These are phyloP conservation scores for Amphipoea lucens DNA, from an alignment of 2,888 invertebrate genomes.

Conservation along the genomic window DNA sequence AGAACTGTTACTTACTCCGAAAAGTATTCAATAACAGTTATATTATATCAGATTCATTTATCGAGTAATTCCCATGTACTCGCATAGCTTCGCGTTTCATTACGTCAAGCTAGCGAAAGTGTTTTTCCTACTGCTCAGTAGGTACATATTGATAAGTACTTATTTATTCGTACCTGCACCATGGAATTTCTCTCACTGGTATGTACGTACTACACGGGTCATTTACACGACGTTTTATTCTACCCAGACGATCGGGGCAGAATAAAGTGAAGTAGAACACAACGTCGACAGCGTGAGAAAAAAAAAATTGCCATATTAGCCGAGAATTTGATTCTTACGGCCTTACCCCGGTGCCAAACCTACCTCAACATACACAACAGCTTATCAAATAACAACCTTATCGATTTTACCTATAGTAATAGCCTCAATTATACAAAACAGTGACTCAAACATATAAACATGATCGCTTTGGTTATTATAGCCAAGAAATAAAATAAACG, in stretches of 20 bases:
- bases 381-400: not conserved
- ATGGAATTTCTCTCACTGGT: slow-evolving; percentile 55
- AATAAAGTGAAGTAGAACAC: not conserved
- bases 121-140: slow-evolving; percentile 45
- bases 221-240: too few species aligned
- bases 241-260: not conserved
- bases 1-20: slow-evolving; percentile 2
- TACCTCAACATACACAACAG: not conserved
- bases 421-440: not conserved
- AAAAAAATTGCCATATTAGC: not conserved
- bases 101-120: slow-evolving; percentile 64
- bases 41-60: slow-evolving; percentile 13
- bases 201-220: slow-evolving; percentile 18
- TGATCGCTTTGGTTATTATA: slow-evolving; percentile 15
- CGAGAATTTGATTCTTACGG: too few species aligned
- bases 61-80: slow-evolving; percentile 13
- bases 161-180: slow-evolving; percentile 45
- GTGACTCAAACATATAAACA: slow-evolving; percentile 18
- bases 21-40: slow-evolving; percentile 25
- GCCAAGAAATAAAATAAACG: slow-evolving; percentile 44
- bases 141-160: slow-evolving; percentile 47
- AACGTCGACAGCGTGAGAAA: not conserved
- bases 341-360: not conserved
- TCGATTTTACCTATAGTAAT: not conserved
- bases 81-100: slow-evolving; percentile 58